phyloP scores from a whole-genome alignment of 2,113 vertebrate species.

The Dunckerocampus dactyliophorus region DNA sequence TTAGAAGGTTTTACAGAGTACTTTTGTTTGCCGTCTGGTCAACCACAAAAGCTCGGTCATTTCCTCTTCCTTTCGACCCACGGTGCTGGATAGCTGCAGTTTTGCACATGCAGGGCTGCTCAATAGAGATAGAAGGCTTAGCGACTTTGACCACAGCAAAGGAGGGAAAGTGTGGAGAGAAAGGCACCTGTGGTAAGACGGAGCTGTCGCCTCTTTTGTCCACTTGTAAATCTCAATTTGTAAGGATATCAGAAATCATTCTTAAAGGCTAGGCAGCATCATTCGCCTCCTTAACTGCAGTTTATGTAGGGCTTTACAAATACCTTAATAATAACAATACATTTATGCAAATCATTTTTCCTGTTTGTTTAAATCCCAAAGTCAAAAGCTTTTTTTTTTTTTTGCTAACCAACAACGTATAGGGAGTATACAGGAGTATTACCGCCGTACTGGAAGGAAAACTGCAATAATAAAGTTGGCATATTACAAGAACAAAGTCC shows the following conservation, averaged over 20 bases:
- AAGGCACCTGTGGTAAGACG: neutral
- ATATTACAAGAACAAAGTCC: no score
- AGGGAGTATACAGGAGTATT: no score
- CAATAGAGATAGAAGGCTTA: constrained; percentile 8
- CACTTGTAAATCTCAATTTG: neutral
- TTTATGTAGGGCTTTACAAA: neutral
- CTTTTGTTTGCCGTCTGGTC: constrained; percentile 1
- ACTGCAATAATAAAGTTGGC: no score
- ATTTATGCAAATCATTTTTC: no score
- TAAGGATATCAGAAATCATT: neutral
- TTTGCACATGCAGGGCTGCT: constrained; percentile 1
- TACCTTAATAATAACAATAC: no score
- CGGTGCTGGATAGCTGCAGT: neutral
- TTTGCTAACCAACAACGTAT: no score
- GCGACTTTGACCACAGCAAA: constrained; percentile 3
- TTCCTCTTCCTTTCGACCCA: neutral
- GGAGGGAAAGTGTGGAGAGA: neutral
- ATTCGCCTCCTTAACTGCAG: neutral
- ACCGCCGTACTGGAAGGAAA: no score
- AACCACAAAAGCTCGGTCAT: neutral
- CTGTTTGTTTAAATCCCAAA: no score
- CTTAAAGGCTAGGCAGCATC: neutral
- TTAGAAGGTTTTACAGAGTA: neutral
- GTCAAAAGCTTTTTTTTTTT: no score
- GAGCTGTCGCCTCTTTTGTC: neutral